Conservation (phyloP, 2,797 vertebrate species). For the Philypnodon macrostomus region DNA sequence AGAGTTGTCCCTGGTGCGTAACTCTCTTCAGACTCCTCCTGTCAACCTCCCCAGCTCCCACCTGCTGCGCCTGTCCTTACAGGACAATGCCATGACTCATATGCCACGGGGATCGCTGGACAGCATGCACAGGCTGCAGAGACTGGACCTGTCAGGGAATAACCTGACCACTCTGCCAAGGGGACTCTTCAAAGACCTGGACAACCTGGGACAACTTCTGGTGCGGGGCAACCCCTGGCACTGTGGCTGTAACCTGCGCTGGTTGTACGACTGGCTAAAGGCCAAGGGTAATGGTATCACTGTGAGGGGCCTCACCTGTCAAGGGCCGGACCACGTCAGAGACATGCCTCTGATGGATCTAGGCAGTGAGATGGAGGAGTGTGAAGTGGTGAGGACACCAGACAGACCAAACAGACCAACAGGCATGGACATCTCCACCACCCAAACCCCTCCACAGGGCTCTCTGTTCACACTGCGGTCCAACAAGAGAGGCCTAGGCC, state of each 20-base stretch:
- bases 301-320: conserved; percentile 89
- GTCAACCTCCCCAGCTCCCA: conserved; percentile 86
- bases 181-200: conserved; percentile 89
- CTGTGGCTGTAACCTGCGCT: conserved; percentile 90
- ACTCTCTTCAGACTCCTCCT: conserved; percentile 88
- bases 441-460: conserved; percentile 82
- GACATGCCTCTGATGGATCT: conserved; percentile 89
- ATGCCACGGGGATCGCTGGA: conserved; percentile 87
- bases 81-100: conserved; percentile 91
- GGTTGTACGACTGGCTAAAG: conserved; percentile 90
- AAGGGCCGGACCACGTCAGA: conserved; percentile 85
- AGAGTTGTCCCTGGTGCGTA: conserved; percentile 89
- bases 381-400: conserved; percentile 72
- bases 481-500: conserved; percentile 81
- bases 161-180: conserved; percentile 90
- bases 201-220: conserved; percentile 85
- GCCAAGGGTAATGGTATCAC: conserved; percentile 83
- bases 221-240: conserved; percentile 94
- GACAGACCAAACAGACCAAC: conserved; percentile 56
- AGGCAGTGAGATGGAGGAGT: conserved; percentile 87
- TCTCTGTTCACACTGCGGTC: conserved; percentile 89
- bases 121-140: conserved; percentile 83
- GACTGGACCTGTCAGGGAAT: conserved; percentile 91
- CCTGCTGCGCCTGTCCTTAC: conserved; percentile 86
- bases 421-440: conserved; percentile 67